Conservation (phyloP, 1,140 invertebrate genomes). For the Condylostylus longicornis region DNA sequence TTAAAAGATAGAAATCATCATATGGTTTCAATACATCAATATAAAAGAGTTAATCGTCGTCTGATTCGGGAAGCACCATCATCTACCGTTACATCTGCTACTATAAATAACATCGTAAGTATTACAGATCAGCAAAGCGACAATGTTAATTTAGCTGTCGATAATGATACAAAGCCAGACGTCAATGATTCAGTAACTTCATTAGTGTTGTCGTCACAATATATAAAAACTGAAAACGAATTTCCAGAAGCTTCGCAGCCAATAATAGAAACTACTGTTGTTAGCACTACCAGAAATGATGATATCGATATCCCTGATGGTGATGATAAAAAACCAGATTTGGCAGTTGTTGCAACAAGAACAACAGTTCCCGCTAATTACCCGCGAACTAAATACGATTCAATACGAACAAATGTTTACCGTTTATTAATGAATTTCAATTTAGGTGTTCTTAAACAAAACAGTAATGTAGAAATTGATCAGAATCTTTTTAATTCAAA, state of each 20-base stretch:
- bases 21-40: conserved; percentile 24
- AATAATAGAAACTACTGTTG: conserved; percentile 20
- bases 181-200: too few species aligned
- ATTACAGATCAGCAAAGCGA: too few species aligned
- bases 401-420: not conserved
- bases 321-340: not conserved
- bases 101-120: not conserved
- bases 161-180: too few species aligned
- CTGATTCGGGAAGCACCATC: conserved; percentile 21
- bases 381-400: conserved; percentile 1
- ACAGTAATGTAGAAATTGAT: not conserved
- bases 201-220: too few species aligned
- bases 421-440: conserved; percentile 2
- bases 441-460: not conserved
- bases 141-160: too few species aligned
- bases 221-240: conserved; percentile 26
- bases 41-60: conserved; percentile 26
- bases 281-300: not conserved
- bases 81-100: not conserved
- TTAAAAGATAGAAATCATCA: conserved; percentile 28
- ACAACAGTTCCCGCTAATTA: not conserved
- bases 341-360: not conserved
- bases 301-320: not conserved
- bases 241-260: conserved; percentile 24
- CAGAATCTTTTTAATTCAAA: not conserved